Base-by-base conservation (phyloP, 2,113 vertebrate species). In the Manacus vitellinus region DNA sequence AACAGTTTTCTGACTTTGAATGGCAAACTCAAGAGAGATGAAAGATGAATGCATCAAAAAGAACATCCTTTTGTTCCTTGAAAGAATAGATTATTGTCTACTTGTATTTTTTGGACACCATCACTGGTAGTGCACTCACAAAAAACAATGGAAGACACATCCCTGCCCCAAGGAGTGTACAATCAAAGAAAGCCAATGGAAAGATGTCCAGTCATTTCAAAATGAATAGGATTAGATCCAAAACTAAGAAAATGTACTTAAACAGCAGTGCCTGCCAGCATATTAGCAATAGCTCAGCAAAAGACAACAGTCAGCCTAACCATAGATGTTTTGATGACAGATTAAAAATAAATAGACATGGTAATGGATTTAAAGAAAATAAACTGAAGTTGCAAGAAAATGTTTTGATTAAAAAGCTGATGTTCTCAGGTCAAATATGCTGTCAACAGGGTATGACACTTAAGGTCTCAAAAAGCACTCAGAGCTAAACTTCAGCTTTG, bases 21-120 rank as follows among this genome's bases (percentile, higher is more conserved):
- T 89, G 73, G 43, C 84, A 96, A 90, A 87, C 67, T 79, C 59
- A 39, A 80, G 84, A 92, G 83, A 96, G 56, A 92, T 93, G 89
- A 91, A 95, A 93, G 91, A 93, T 90, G 67, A 91, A 94, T 94
- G 85, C 55, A 91, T 85, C 66, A 87, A 96, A 95, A 95, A 73
- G 56, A 90, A 62, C 62, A 89, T 72, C 55, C 82, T 92, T 96
- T 96, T 95, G 89, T 96, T 95, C 91, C 76, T 93, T 88, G 71
- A 79, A 95, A 95, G 52, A 97, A 96, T 94, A 92, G 56, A 18
- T 95, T 88, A 96, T 94, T 95, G 95, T 96, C 47, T 94, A 65
- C 62, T 96, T 93, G 35, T 73, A 71, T 85, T 95, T 76, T 82
- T 93, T 88, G 92, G 88, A 89, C 46, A 74, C 37, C 25, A 63